phyloP scores from a whole-genome alignment of 1,140 invertebrate genomes.

The Hylaeus volcanicus region DNA sequence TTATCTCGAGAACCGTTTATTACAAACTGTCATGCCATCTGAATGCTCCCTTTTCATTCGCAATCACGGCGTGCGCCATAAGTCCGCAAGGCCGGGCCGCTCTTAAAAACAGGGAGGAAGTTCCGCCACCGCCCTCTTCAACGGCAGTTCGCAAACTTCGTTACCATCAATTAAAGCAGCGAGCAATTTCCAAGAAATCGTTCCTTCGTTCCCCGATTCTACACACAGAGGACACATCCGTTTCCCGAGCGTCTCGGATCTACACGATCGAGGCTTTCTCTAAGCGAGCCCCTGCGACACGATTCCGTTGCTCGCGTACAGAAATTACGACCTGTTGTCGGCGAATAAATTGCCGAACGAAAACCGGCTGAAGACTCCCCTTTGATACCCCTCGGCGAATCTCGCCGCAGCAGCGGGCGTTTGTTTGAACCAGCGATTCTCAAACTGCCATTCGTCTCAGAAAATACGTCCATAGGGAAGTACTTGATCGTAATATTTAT shows the following conservation, averaged over 20 bases:
- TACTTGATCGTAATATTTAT: no score
- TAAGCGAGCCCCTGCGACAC: neutral
- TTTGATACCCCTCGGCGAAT: constrained; percentile 1
- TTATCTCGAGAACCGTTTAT: no score
- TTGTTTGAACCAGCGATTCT: no score
- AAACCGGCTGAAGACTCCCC: neutral
- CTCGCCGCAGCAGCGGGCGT: neutral
- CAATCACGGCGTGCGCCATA: no score
- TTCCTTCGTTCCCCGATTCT: no score
- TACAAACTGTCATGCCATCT: no score
- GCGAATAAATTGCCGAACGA: constrained; percentile 41
- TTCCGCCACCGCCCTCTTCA: neutral
- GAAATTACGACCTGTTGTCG: constrained; percentile 11
- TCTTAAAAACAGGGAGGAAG: neutral
- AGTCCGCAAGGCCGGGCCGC: no score
- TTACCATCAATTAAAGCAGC: constrained; percentile 18
- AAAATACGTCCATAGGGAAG: no score
- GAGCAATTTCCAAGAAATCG: constrained; percentile 17
- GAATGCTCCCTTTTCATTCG: no score
- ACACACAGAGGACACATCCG: neutral
- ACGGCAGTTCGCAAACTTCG: constrained; percentile 5
- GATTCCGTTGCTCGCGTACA: neutral
- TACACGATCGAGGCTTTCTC: constrained; percentile 7
- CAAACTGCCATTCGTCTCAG: no score
- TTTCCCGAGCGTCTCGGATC: neutral